These are phyloP conservation scores for Erebia epiphron DNA, from an alignment of 2,888 invertebrate species.

Conservation along the genomic window DNA sequence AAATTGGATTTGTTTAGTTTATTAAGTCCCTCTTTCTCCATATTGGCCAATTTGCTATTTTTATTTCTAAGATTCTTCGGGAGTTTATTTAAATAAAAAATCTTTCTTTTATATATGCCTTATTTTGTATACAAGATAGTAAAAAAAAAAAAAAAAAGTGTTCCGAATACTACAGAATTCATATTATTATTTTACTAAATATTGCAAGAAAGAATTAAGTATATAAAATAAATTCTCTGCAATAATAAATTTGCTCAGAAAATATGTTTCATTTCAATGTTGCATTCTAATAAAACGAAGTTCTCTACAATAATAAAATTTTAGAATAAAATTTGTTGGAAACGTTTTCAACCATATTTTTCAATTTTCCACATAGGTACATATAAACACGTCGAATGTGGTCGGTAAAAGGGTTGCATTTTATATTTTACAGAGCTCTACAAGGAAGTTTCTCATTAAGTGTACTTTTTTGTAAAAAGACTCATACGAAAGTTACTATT, in stretches of 20 bases:
- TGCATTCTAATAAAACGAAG: neutral
- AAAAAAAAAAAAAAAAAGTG: no score
- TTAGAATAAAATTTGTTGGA: neutral
- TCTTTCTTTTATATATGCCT: no score
- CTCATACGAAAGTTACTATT: conserved; percentile 13
- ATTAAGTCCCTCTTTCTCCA: neutral
- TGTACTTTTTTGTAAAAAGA: conserved; percentile 6
- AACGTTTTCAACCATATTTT: conserved; percentile 3
- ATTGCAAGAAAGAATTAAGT: no score
- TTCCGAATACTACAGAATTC: no score
- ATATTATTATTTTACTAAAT: no score
- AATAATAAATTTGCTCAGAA: neutral
- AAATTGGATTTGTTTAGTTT: conserved; percentile 11
- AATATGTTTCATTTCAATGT: no score
- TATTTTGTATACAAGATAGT: no score
- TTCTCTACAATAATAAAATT: neutral
- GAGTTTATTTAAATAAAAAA: no score
- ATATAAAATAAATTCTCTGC: neutral
- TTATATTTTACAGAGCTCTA: conserved; percentile 1
- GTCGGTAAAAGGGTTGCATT: neutral
- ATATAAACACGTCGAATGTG: neutral
- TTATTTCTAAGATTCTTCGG: neutral
- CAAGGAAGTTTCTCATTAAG: neutral
- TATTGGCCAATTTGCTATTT: conserved; percentile 8
- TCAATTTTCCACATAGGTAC: neutral